Evolutionary conservation across 2,797 vertebrate species (phyloP), one percentile per base, ranked within the genome.

Genomic region (Enteromius paludinosus): DNA sequence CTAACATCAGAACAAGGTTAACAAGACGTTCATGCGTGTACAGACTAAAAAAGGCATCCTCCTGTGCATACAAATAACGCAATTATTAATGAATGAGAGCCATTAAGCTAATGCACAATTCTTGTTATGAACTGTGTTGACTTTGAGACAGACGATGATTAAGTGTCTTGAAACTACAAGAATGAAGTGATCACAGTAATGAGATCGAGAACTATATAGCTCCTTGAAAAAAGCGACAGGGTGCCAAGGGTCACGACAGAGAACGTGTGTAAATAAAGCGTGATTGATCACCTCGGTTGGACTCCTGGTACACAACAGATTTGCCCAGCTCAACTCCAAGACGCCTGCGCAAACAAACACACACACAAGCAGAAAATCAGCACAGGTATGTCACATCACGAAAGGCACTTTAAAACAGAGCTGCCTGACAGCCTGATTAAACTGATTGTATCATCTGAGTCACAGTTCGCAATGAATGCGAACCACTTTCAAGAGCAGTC

Each of bases 251-350:
- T 76, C 59, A 28, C 4, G 14, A 30, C 17, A 11, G 4, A 43
- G 25, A 10, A n/a, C 49, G 8, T 61, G 45, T 43, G 20, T 35
- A 62, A 25, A 38, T 3, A 15, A 33, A 75, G 38, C 54, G 1
- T 18, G 56, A 9, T 45, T 20, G 65, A 9, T 92, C 82, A 99
- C 98, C 98, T 96, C 97, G 95, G 92, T 99, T 99, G 3, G 97
- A 96, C 86, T 99, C 98, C 88, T 99, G 98, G 85, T 97, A 99
- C 4, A 99, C 98, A 82, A 97, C 96, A 65, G 98, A 97, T 84
- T 99, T 99, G 17, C 98, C 98, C 91, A 99, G 89, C 88, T 99
- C 98, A 81, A 97, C 97, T 85, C 97, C 97, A 0, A 99, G 95
- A 62, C 98, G 95, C 90, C 98, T 99, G 85, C 5, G 49, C 83